phyloP scores from a whole-genome alignment of 2,113 vertebrate species.

The Axis porcinus region DNA sequence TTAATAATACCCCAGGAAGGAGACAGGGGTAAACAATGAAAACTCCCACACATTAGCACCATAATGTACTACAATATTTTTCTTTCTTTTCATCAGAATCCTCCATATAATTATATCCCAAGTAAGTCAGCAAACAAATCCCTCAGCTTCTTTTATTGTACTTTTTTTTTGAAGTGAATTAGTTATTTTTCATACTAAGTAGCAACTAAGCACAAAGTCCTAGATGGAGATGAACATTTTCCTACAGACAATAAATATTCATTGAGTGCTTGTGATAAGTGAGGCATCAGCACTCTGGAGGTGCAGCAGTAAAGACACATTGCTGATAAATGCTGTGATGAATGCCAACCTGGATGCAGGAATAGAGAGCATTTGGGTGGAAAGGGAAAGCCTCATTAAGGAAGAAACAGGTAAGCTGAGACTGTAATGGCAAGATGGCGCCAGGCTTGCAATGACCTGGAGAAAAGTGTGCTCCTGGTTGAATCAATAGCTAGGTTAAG shows the following conservation, averaged over 20 bases:
- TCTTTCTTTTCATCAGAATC: constrained; percentile 56
- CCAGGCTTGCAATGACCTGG: neutral
- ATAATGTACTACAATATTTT: constrained; percentile 62
- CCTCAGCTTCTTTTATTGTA: constrained; percentile 37
- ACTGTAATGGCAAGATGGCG: neutral
- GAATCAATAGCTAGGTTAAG: neutral
- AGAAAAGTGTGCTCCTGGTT: neutral
- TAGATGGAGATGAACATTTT: neutral
- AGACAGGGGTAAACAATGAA: constrained; percentile 65
- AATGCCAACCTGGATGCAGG: neutral
- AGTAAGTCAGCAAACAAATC: constrained; percentile 58
- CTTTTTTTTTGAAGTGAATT: constrained; percentile 30
- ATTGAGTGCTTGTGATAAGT: neutral
- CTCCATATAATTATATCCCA: constrained; percentile 64
- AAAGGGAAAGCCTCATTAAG: neutral
- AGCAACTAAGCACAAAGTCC: neutral
- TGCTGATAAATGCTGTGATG: neutral
- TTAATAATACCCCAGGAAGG: constrained; percentile 69
- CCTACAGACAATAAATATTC: neutral
- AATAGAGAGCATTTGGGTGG: neutral
- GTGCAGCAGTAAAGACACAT: neutral
- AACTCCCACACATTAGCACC: constrained; percentile 48
- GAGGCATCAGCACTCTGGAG: neutral
- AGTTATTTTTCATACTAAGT: constrained; percentile 30
- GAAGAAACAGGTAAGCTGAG: neutral